Evolutionary conservation across 2,797 vertebrate species (phyloP).

Genomic region (Erithacus rubecula): DNA sequence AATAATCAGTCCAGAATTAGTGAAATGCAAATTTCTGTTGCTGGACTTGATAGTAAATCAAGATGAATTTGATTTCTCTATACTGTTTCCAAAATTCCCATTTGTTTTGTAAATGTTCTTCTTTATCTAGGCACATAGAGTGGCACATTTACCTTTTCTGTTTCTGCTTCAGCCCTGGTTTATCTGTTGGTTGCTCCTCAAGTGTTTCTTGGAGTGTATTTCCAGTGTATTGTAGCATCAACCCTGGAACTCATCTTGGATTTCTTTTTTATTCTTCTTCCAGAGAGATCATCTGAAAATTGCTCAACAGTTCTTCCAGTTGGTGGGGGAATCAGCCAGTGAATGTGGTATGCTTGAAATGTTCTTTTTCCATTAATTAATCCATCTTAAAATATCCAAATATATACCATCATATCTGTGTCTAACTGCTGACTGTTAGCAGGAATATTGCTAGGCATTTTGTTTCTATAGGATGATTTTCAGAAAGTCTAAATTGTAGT

Average conservation of each 20-base stretch:
- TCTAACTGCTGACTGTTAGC: neutral
- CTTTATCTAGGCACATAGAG: neutral
- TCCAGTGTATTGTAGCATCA: neutral
- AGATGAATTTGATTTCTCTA: neutral
- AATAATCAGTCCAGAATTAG: neutral
- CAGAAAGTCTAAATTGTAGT: neutral
- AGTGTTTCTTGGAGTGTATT: neutral
- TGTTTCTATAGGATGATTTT: neutral
- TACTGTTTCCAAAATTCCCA: neutral
- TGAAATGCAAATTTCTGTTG: neutral
- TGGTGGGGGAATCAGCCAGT: conserved; percentile 95
- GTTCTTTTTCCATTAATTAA: neutral
- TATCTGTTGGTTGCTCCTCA: neutral
- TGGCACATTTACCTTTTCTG: neutral
- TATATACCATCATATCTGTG: neutral
- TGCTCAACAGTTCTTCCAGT: conserved; percentile 95
- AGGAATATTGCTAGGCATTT: neutral
- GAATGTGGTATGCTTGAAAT: conserved; percentile 87
- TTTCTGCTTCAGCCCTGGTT: neutral
- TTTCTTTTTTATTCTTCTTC: conserved; percentile 35
- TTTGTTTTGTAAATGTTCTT: neutral
- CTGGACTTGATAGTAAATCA: neutral
- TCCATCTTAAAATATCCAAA: neutral
- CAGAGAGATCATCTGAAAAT: conserved; percentile 96
- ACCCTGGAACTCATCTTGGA: neutral